Percentiles rank a stretch among this genome's conserved stretches.
phyloP scores from a whole-genome alignment of 2,888 invertebrate species.

The Tetheella fluctuosa region DNA sequence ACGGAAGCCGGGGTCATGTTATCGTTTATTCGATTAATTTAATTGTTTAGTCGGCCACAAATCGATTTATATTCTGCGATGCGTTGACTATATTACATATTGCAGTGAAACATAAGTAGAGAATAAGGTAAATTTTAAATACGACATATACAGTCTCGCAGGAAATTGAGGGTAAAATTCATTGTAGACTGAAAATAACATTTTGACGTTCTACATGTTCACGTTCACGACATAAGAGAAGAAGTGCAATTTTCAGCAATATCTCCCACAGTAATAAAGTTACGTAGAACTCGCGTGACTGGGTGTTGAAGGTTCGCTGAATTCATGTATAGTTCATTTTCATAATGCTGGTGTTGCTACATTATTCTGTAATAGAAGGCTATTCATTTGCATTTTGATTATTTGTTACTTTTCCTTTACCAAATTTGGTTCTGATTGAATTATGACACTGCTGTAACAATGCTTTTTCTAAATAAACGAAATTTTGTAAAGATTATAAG shows the following conservation, averaged over 20 bases:
- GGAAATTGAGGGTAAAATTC: too few species aligned
- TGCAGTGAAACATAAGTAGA: too few species aligned
- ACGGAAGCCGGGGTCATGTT: slow-evolving; percentile 4
- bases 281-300: slow-evolving; percentile 9
- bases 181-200: background rate
- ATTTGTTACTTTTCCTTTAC: too few species aligned
- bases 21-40: background rate
- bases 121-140: too few species aligned
- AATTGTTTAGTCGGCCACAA: background rate
- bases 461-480: too few species aligned
- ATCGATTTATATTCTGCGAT: background rate
- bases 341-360: background rate
- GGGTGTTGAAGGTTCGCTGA: background rate
- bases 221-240: background rate
- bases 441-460: too few species aligned
- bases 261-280: background rate
- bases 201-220: background rate
- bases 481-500: too few species aligned
- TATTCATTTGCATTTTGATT: too few species aligned
- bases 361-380: slow-evolving; percentile 12
- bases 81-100: background rate
- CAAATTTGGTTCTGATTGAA: too few species aligned
- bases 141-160: too few species aligned
- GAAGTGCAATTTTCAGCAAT: too few species aligned
- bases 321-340: too few species aligned